Base-by-base conservation (phyloP, 2,888 invertebrate species). In the Nemotelus nigrinus region DNA sequence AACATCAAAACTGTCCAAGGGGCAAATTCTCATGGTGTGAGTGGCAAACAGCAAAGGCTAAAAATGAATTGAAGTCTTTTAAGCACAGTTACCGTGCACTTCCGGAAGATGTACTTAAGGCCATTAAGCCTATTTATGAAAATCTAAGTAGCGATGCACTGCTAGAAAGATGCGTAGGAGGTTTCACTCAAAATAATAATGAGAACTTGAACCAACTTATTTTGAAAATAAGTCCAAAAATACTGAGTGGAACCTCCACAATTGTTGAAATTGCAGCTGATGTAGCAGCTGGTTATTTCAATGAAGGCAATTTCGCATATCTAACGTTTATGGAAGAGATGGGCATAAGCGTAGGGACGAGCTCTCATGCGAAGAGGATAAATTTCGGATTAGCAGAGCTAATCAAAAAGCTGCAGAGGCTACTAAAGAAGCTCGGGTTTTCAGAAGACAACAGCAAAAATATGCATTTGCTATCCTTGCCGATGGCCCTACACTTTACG, bases 191-290 rank as follows among this genome's bases (percentile, higher is more conserved):
- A 25, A 25, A 25, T 25, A 25, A 25, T 25, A 25, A 25, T 25
- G 25, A 25, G 25, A 25, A 1, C 25, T 25, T 25, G 25, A 81
- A 82, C 71, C 72, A 78, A 47, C 55, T 81, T 4, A 79, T 81
- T 78, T 81, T 81, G 81, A 78, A 45, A 71, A 81, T 80, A 71
- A 77, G 81, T 53, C 80, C 81, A 65, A 80, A 81, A 80, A 80
- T 76, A 78, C 77, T 81, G 77, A 77, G 78, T 78, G 78, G 79
- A 77, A 80, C 80, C 79, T 76, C 6, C 71, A 43, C 79, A 78
- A 79, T 79, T 39, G 79, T 81, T 76, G 80, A 77, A 77, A 57
- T 77, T 76, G 79, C 57, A 64, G 68, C 67, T 25, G 25, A 25
- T 25, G 25, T 25, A 25, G 55, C 63, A 41, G 43, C 5, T 41